Evolutionary conservation across 2,888 invertebrate genomes (phyloP).

Genomic region (Lycaena phlaeas): DNA sequence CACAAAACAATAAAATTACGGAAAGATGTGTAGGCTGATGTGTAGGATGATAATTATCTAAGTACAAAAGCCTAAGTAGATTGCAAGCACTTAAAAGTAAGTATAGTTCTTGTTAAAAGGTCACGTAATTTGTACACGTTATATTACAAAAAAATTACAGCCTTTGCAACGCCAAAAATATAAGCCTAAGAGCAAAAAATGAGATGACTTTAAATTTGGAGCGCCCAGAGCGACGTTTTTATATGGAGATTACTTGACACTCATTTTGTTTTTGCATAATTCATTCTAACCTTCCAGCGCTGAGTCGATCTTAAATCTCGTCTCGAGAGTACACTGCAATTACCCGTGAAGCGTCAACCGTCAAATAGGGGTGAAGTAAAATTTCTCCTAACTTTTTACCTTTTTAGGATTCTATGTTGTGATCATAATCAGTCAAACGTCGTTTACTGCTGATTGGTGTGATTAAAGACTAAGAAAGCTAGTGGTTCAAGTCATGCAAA

Average conservation of each 20-base stretch:
- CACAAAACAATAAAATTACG: too few relatives aligned
- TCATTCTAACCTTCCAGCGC: conserved; percentile 20
- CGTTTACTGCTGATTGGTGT: too few relatives aligned
- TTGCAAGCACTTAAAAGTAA: too few relatives aligned
- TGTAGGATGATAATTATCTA: too few relatives aligned
- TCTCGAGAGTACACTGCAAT: conserved; percentile 21
- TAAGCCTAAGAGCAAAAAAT: conserved; percentile 20
- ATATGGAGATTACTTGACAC: conserved; percentile 21
- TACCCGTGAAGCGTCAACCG: conserved; percentile 15
- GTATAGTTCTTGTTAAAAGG: too few relatives aligned
- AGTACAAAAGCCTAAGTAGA: too few relatives aligned
- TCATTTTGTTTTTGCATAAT: conserved; percentile 25
- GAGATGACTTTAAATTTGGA: conserved; percentile 20
- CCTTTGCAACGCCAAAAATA: conserved; percentile 13
- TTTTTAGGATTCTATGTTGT: background rate
- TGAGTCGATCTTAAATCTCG: conserved; percentile 19
- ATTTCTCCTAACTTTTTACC: background rate
- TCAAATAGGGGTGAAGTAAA: conserved; percentile 11
- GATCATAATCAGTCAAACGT: background rate
- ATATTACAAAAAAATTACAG: conserved; percentile 11
- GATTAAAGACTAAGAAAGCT: too few relatives aligned
- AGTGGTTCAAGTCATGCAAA: too few relatives aligned
- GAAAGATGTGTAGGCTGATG: too few relatives aligned
- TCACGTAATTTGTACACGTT: background rate
- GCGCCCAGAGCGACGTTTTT: conserved; percentile 16